These are phyloP conservation scores for Abramis brama DNA, from an alignment of 2,113 vertebrate species.

Conservation along the genomic window DNA sequence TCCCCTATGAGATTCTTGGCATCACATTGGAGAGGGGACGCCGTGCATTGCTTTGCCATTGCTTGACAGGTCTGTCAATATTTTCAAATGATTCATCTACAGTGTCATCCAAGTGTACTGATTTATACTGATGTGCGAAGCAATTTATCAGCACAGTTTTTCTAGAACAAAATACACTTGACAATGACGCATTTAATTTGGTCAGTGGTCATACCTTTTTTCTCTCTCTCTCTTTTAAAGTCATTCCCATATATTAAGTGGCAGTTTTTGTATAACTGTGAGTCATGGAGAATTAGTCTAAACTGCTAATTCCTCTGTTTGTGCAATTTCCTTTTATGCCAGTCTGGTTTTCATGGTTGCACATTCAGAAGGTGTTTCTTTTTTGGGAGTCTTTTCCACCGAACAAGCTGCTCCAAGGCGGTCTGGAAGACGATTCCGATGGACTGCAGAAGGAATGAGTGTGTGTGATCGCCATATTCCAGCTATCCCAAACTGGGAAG, in stretches of 20 bases:
- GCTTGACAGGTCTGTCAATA: slow-evolving; percentile 1
- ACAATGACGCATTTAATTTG: slow-evolving; percentile 2
- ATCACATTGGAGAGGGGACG: slow-evolving; percentile 1
- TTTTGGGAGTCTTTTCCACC: slow-evolving; percentile 17
- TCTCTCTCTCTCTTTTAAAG: background rate
- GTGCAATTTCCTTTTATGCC: background rate
- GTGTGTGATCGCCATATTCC: slow-evolving; percentile 41
- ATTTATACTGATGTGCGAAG: slow-evolving; percentile 20
- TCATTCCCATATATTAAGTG: background rate
- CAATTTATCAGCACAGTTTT: slow-evolving; percentile 7
- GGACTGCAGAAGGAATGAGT: slow-evolving; percentile 23
- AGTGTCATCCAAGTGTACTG: slow-evolving; percentile 29
- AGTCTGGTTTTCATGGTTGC: background rate
- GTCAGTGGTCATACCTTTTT: background rate
- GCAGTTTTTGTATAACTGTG: background rate
- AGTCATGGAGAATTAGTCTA: background rate
- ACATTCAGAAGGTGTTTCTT: slow-evolving; percentile 7
- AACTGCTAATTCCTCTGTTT: background rate
- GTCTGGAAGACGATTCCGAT: slow-evolving; percentile 32
- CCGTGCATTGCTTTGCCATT: slow-evolving; percentile 6
- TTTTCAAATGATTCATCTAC: slow-evolving; percentile 37
- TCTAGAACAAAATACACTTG: slow-evolving; percentile 1
- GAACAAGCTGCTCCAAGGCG: slow-evolving; percentile 25
- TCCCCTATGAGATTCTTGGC: slow-evolving; percentile 3
- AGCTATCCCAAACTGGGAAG: slow-evolving; percentile 31